These are phyloP conservation scores for Crematogaster levior DNA, from an alignment of 2,888 invertebrate species.

Conservation along the genomic window DNA sequence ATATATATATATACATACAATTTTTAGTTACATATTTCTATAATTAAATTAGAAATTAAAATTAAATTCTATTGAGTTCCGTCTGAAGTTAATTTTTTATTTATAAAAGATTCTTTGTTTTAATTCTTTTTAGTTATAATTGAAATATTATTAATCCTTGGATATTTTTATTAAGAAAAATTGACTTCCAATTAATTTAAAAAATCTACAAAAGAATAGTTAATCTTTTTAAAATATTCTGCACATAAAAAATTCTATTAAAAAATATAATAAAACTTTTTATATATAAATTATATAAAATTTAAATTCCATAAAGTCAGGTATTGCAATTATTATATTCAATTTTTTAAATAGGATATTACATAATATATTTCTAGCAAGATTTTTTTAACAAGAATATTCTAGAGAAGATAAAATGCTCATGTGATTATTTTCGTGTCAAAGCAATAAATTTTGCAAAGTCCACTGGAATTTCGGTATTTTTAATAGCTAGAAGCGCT, in stretches of 20 bases:
- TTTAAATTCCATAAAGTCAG: not conserved
- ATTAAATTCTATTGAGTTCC: not conserved
- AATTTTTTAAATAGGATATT: not conserved
- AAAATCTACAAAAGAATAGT: not conserved
- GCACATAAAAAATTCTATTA: not conserved
- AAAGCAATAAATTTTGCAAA: conserved; percentile 61
- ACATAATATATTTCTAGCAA: not conserved
- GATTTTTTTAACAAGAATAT: not conserved
- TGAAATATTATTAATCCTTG: not conserved
- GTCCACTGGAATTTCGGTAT: conserved; percentile 28
- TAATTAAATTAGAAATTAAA: not conserved
- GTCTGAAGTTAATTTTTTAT: not conserved
- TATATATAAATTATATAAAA: not conserved
- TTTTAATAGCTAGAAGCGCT: conserved; percentile 48
- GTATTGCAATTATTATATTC: not conserved
- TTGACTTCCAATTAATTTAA: not conserved
- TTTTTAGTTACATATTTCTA: not conserved
- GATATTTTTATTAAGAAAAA: not conserved
- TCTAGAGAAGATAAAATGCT: conserved; percentile 18
- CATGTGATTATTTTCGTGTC: conserved; percentile 35
- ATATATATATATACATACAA: too few species aligned
- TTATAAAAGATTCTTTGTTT: not conserved
- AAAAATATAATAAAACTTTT: not conserved
- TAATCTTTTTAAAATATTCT: not conserved
- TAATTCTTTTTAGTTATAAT: not conserved